Conservation (phyloP, 2,888 invertebrate genomes). For the Netelia melanura region DNA sequence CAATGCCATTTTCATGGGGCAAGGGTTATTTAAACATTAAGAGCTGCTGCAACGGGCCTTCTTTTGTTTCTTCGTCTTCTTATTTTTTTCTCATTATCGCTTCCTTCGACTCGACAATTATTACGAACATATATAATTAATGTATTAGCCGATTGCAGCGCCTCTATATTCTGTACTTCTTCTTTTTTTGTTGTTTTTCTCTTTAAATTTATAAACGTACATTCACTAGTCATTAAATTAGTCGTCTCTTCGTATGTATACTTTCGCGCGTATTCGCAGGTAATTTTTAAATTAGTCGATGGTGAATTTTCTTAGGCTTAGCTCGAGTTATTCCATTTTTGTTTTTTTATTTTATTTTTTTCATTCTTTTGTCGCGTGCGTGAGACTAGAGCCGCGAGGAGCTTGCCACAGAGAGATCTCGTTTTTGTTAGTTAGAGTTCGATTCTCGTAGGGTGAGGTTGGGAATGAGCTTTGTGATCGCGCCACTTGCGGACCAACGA, state of each 20-base stretch:
- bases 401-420: neutral
- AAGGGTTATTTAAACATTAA: slow-evolving; percentile 20
- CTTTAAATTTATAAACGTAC: slow-evolving; percentile 56
- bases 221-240: slow-evolving; percentile 66
- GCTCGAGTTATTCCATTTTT: slow-evolving; percentile 19
- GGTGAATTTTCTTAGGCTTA: slow-evolving; percentile 26
- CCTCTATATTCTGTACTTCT: slow-evolving; percentile 20
- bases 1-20: slow-evolving; percentile 45
- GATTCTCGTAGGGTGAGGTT: neutral
- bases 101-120: slow-evolving; percentile 53
- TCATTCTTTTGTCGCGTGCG: neutral
- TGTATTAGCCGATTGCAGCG: slow-evolving; percentile 59
- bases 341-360: neutral
- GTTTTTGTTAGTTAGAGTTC: neutral
- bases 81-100: slow-evolving; percentile 27
- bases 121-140: slow-evolving; percentile 54
- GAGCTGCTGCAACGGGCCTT: slow-evolving; percentile 67
- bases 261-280: slow-evolving; percentile 69
- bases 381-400: neutral
- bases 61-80: slow-evolving; percentile 24
- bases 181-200: slow-evolving; percentile 16
- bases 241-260: slow-evolving; percentile 66
- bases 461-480: slow-evolving; percentile 28
- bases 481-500: neutral
- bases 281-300: slow-evolving; percentile 51